A percentile compares a stretch with the other conserved stretches of the same genome.
Conservation (phyloP, 2,888 invertebrate genomes). For the Thysanoteuthis rhombus region DNA sequence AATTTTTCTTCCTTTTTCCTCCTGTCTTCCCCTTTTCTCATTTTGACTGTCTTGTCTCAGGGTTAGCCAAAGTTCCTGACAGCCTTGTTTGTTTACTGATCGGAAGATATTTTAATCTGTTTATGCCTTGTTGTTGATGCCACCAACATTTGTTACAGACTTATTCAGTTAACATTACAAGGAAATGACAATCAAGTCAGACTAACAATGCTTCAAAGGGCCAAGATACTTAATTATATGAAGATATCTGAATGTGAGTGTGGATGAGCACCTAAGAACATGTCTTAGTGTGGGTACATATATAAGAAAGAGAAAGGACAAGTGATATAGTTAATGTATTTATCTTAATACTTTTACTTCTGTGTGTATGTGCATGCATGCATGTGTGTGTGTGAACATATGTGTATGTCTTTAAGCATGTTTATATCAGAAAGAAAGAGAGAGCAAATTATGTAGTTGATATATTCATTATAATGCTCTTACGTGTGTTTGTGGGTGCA, state of each 20-base stretch:
- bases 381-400: background rate
- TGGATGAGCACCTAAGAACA: background rate
- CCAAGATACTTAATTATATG: background rate
- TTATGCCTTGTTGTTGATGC: background rate
- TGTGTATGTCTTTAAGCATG: no score
- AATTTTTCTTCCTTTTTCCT: background rate
- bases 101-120: background rate
- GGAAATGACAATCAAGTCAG: background rate
- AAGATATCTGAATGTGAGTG: background rate
- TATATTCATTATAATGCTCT: no score
- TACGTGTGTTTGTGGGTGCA: no score
- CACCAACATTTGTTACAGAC: background rate
- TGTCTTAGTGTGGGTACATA: background rate
- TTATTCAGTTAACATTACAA: background rate
- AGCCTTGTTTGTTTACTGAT: background rate
- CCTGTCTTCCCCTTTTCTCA: background rate
- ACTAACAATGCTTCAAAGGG: background rate
- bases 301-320: background rate
- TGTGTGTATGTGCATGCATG: background rate
- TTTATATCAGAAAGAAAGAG: no score
- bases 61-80: no score
- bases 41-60: background rate
- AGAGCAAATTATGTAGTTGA: no score
- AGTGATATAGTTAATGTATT: no score
- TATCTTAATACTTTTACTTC: background rate